phyloP scores from a whole-genome alignment of 64 coral and sea anemone genomes.

The Montipora capricornis region DNA sequence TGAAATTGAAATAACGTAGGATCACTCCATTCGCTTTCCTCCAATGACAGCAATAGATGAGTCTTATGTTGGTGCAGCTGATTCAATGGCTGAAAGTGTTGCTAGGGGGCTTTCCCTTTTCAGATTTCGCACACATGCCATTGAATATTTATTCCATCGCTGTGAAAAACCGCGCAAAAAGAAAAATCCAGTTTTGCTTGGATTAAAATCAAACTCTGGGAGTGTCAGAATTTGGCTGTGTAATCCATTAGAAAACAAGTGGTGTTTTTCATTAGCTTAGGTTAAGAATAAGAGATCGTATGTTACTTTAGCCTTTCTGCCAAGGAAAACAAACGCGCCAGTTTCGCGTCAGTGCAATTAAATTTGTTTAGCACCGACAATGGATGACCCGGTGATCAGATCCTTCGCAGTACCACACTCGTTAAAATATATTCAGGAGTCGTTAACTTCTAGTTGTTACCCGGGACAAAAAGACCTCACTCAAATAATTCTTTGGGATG shows the following conservation, averaged over 20 bases:
- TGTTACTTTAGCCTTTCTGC: slow-evolving; percentile 1
- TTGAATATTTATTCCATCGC: slow-evolving; percentile 39
- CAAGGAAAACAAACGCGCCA: slow-evolving; percentile 14
- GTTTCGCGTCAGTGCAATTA: slow-evolving; percentile 18
- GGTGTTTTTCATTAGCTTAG: not conserved
- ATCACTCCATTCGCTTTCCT: slow-evolving; percentile 17
- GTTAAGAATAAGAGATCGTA: not conserved
- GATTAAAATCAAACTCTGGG: not conserved
- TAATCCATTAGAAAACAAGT: not conserved
- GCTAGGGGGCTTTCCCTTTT: slow-evolving; percentile 22
- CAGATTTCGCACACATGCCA: slow-evolving; percentile 51
- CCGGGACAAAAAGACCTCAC: not conserved
- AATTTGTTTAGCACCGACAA: slow-evolving; percentile 32
- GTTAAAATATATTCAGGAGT: not conserved
- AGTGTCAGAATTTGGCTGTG: not conserved
- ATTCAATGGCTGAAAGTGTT: not conserved
- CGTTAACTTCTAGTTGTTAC: not conserved
- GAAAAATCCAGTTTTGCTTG: not conserved
- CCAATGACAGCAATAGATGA: slow-evolving; percentile 16
- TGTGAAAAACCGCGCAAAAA: slow-evolving; percentile 6
- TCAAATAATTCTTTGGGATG: not conserved
- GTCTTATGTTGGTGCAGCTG: slow-evolving; percentile 37
- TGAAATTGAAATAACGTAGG: slow-evolving; percentile 45
- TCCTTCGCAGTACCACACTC: not conserved
- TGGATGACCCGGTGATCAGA: not conserved